These are phyloP conservation scores for Melanocharis versteri DNA, from an alignment of 2,113 vertebrate genomes.

Conservation along the genomic window DNA sequence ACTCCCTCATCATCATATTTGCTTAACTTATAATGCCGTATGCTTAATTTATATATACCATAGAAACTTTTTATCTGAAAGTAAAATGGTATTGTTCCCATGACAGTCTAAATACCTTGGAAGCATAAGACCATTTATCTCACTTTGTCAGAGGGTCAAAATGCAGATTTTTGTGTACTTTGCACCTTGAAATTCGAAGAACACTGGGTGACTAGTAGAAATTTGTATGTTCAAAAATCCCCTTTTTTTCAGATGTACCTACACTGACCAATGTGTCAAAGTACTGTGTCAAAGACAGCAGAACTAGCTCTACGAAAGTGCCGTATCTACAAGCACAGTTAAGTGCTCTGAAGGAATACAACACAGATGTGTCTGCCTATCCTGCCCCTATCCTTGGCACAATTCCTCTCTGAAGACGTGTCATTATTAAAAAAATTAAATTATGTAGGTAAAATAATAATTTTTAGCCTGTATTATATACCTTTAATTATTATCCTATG, in stretches of 20 bases:
- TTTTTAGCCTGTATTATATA: neutral
- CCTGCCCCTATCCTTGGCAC: neutral
- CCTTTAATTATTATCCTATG: neutral
- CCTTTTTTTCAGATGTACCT: neutral
- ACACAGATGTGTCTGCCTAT: neutral
- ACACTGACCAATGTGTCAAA: neutral
- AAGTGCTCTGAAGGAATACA: neutral
- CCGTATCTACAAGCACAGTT: neutral
- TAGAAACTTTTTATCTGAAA: neutral
- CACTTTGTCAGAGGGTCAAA: neutral
- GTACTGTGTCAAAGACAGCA: neutral
- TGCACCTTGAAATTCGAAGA: neutral
- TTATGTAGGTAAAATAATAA: too few relatives aligned
- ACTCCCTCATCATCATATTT: neutral
- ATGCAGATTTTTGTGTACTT: neutral
- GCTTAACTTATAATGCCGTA: neutral
- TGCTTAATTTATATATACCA: neutral
- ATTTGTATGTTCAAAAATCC: neutral
- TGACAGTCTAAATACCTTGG: neutral
- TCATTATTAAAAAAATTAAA: neutral
- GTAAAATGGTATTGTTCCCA: neutral
- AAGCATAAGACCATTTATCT: neutral
- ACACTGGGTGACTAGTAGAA: neutral
- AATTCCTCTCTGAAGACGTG: neutral
- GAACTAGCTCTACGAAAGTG: neutral